Base-by-base conservation (phyloP, 2,113 vertebrate genomes). In the Megaceryle torquata region DNA sequence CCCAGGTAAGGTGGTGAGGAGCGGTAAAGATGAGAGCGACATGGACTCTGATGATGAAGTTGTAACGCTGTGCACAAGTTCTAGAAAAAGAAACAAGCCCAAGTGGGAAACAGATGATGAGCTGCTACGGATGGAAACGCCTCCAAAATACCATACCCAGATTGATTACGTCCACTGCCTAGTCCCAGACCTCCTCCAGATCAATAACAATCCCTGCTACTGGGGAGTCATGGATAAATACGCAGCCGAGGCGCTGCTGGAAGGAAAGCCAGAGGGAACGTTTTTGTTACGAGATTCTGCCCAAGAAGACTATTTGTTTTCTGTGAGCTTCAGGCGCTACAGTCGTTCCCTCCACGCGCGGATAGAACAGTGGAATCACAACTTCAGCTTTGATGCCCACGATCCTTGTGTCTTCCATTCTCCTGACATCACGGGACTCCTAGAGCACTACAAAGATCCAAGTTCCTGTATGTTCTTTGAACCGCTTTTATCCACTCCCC, bases 201-300 rank as follows among this genome's bases (percentile, higher is more conserved):
- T 99, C 98, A 99, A 99, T 97, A 99, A 99, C 97, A 99, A 98
- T 43, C 98, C 99, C 5, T 99, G 99, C 95, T 99, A 99, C 96
- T 99, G 99, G 99, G 99, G 99, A 4, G 99, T 99, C 61, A 97
- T 99, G 98, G 99, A 99, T 97, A 99, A 99, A 93, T 99, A 99
- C 0, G 99, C 99, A 51, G 99, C 99, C 0, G 99, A 99, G 98
- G 99, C 99, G 10, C 98, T 99, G 25, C 97, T 99, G 41, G 99
- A 99, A 85, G 99, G 99, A 29, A 99, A 99, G 91, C 99, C 99
- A 6, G 99, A 99, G 96, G 99, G 99, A 11, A 99, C 99, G 0
- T 99, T 99, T 91, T 97, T 99, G 91, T 97, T 99, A 31, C 93
- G 99, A 37, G 99, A 99, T 95, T 99, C 99, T 20, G 99, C 99